These are phyloP conservation scores for Lacanobia oleracea DNA, from an alignment of 2,888 invertebrate genomes.

Conservation along the genomic window DNA sequence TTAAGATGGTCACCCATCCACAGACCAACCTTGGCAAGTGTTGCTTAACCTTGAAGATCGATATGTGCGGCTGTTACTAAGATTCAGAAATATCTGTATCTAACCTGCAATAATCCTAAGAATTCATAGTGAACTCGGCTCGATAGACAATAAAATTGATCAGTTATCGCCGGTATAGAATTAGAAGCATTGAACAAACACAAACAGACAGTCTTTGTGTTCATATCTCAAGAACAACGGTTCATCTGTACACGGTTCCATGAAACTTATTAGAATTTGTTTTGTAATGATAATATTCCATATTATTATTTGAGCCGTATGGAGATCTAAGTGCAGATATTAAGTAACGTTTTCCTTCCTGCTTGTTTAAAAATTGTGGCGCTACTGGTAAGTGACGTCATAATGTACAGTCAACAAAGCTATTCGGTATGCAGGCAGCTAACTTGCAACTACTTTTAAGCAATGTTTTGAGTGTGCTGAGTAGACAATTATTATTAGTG, in stretches of 20 bases:
- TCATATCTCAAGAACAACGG: conserved; percentile 43
- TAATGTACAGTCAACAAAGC: too few relatives aligned
- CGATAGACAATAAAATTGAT: conserved; percentile 23
- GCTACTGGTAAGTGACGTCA: too few relatives aligned
- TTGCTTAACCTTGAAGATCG: too few relatives aligned
- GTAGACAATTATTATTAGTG: too few relatives aligned
- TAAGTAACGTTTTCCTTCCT: not conserved
- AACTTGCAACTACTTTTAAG: too few relatives aligned
- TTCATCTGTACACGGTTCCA: conserved; percentile 42
- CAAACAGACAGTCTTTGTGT: conserved; percentile 35
- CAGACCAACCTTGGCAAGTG: too few relatives aligned
- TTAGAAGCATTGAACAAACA: conserved; percentile 30
- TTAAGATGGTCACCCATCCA: too few relatives aligned
- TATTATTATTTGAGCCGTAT: conserved; percentile 6
- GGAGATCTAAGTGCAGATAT: not conserved
- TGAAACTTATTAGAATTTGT: conserved; percentile 18
- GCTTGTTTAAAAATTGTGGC: not conserved
- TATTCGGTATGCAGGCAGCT: too few relatives aligned
- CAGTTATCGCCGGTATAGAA: conserved; percentile 42
- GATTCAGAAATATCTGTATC: not conserved
- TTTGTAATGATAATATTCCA: conserved; percentile 54
- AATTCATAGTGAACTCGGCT: conserved; percentile 2
- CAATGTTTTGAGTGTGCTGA: too few relatives aligned
- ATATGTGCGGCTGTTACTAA: too few relatives aligned
- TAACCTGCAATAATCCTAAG: not conserved